phyloP scores from a whole-genome alignment of 2,113 vertebrate species.

The Gobiocypris rarus region DNA sequence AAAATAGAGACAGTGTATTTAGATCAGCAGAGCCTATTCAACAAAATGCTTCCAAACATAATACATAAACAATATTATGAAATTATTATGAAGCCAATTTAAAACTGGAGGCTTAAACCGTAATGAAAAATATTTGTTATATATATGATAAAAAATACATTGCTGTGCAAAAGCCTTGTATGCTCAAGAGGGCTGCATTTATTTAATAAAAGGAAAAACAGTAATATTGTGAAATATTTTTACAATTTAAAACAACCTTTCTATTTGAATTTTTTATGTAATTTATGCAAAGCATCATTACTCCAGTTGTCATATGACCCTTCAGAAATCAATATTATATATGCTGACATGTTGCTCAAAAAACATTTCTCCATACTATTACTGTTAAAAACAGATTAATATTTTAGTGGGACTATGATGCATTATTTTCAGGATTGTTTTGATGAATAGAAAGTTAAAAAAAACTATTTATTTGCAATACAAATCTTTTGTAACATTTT shows the following conservation, averaged over 20 bases:
- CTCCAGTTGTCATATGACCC: neutral
- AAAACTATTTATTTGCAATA: too few relatives aligned
- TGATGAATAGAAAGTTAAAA: too few relatives aligned
- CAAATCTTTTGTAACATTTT: too few relatives aligned
- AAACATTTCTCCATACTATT: neutral
- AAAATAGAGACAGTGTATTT: slow-evolving; percentile 40
- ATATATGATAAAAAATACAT: neutral
- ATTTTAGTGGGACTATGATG: too few relatives aligned
- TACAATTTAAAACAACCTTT: neutral
- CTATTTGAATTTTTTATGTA: neutral
- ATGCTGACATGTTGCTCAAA: neutral
- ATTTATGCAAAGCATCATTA: too few relatives aligned
- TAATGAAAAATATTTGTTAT: neutral
- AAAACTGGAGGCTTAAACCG: neutral
- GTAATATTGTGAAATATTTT: too few relatives aligned
- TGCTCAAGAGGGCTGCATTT: too few relatives aligned
- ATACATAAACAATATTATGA: neutral
- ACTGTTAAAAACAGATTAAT: too few relatives aligned
- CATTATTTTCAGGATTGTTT: too few relatives aligned
- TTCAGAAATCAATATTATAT: neutral
- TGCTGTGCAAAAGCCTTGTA: too few relatives aligned
- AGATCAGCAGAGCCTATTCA: neutral
- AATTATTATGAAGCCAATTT: neutral
- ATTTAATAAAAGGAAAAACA: too few relatives aligned
- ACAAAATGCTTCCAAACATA: neutral